Evolutionary conservation across 1,140 invertebrate species (phyloP), one percentile per base, ranked within the genome.

Genomic region (Atta colombica): DNA sequence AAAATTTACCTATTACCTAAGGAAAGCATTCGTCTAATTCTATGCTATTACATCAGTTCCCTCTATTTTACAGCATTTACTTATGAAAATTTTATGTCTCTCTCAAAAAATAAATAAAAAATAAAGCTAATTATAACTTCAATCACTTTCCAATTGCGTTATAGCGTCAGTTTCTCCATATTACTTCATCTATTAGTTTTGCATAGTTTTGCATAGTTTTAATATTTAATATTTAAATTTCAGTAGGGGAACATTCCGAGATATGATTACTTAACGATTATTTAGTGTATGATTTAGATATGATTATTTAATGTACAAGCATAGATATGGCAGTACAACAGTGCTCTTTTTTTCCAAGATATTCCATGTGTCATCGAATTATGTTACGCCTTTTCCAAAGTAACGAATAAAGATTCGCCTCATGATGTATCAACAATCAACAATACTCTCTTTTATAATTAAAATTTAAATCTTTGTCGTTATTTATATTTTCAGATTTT

Each of bases 301-400:
- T 31, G n/a, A 61, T 28, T 10, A 25, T 5, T 63, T 45, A 78
- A n/a, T 51, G 14, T 28, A 14, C 18, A 49, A 39, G 21, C 10
- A 31, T 3, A 51, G 8, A 31, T 66, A 49, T n/a, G 55, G 10
- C 12, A 65, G 58, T 10, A 51, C 21, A 25, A 68, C 25, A 6
- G 3, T 60, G 7, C 10, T 14, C 35, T 21, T 12, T 45, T 12
- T 68, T 63, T 61, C n/a, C 12, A 31, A 25, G n/a, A 58, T 25
- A 25, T 25, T n/a, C 8, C 14, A 16, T 80, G 63, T 69, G 51
- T 82, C 35, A 72, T 82, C 55, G 68, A 6, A 82, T 74, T 74
- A 60, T 5, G 12, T 12, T 82, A 60, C 10, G 12, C 16, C 14
- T 60, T 10, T 49, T 60, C 12, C 49, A 82, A 39, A 2, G 14